Conservation (phyloP, 1,140 invertebrate genomes). For the Lycorma delicatula region DNA sequence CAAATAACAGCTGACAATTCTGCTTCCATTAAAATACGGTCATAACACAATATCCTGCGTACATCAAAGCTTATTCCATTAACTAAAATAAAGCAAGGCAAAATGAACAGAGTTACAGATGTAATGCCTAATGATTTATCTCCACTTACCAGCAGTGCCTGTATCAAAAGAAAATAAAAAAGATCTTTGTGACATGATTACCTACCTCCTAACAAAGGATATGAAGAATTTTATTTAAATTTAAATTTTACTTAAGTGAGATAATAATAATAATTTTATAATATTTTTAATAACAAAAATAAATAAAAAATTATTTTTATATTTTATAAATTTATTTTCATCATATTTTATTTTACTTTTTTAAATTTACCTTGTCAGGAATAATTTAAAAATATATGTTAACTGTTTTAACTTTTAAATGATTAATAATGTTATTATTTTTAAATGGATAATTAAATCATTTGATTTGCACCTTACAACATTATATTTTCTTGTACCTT, state of each 20-base stretch:
- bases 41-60: background rate
- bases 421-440: no score
- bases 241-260: background rate
- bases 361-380: background rate
- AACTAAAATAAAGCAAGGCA: background rate
- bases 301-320: background rate
- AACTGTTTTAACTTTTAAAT: no score
- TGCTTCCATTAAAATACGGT: background rate
- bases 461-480: background rate
- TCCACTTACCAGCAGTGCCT: background rate
- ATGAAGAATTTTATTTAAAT: background rate
- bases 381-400: background rate
- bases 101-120: background rate
- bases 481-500: background rate
- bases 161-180: background rate
- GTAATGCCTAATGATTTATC: background rate
- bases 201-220: background rate
- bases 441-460: no score
- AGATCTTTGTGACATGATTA: background rate
- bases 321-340: background rate
- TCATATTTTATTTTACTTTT: background rate
- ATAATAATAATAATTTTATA: no score
- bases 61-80: background rate
- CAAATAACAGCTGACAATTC: background rate
- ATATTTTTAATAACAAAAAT: no score